Base-by-base conservation (phyloP, 2,888 invertebrate genomes). In the Laothoe populi region DNA sequence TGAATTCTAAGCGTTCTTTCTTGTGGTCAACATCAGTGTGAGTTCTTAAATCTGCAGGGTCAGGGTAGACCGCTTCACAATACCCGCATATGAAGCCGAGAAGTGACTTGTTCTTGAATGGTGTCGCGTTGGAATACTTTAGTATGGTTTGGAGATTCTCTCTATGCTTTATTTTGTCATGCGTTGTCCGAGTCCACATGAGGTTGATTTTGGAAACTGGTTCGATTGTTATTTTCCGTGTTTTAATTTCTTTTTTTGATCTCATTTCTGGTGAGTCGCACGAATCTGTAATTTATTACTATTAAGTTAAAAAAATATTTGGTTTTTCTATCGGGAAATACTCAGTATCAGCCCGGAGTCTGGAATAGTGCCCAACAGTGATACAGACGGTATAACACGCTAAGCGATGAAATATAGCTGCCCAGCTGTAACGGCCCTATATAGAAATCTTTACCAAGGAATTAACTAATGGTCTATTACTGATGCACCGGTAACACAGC, bases 11-110 rank as follows among this genome's bases (percentile, higher is more conserved):
- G 0, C 87, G 73, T 42, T 87, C 83, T 5, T 73, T 78, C 0
- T 77, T 71, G 57, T 87, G 87, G 0, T 75, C 71, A 0, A 66
- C 64, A 8, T 81, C 75, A 0, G 87, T 87, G 10, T 83, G 82
- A 0, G 60, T 42, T 57, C 77, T 67, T 4, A 92, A 65, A n/a
- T 88, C 84, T 0, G 64, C 65, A 0, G 91, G 91, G 24, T 92
- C 91, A 0, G 85, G 85, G 67, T 75, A 90, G 0, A 83, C 75
- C 0, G 69, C 53, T 0, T 86, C 78, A 11, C 92, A 92, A 59
- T 88, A 91, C 0, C 83, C 84, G 62, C 92, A 92, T 0, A 82
- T 72, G 59, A 79, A 90, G 0, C 92, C 91, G 0, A 88, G 61
- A 0, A 88, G 62, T 0, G 83, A 81, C 65, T 87, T 90, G 35